Base-by-base conservation (phyloP, 2,888 invertebrate genomes). In the Smittia sp. region DNA sequence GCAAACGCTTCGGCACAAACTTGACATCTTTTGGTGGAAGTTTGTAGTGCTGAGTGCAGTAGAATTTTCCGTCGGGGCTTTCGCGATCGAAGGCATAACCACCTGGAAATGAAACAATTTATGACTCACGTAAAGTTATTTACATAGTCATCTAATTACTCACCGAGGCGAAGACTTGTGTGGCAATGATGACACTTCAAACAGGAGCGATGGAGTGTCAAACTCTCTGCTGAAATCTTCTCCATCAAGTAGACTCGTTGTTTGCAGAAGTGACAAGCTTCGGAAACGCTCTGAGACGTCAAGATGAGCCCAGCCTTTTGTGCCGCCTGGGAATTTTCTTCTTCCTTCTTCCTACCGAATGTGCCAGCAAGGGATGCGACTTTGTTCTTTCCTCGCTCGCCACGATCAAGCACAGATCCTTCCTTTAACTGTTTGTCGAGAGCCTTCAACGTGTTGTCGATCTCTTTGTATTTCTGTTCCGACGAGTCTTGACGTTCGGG, bases 171-270 rank as follows among this genome's bases (percentile, higher is more conserved):
- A 63, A 98, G 85, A 75, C 90, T 90, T 2, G 91, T 89, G 78
- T 90, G 90, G 83, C 97, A 98, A 80, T 94, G 94, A 81, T 95
- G 92, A 83, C 98, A 98, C 75, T 93, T 90, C 84, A 98, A 93
- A 84, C 98, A 98, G 62, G 92, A 91, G 74, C 96, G 88, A 83
- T 98, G 97, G 81, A 97, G 89, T 79, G 93, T 93, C 78, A 93
- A 87, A 15, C 95, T 95, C 85, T 94, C 94, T 1, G 96, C 94
- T 63, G 89, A 90, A 76, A 96, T 88, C 76, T 93, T 87, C 82
- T 98, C 97, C 85, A 97, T 95, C 27, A 97, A 88, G 82, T 98
- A 98, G 73, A 98, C 97, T 62, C 93, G 88, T 81, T 92, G 91
- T 73, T 90, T 88, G 83, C 98, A 98, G 83, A 96, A 94, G 84